phyloP scores from a whole-genome alignment of 2,797 vertebrate species.

The Chiropotes sagulatus region DNA sequence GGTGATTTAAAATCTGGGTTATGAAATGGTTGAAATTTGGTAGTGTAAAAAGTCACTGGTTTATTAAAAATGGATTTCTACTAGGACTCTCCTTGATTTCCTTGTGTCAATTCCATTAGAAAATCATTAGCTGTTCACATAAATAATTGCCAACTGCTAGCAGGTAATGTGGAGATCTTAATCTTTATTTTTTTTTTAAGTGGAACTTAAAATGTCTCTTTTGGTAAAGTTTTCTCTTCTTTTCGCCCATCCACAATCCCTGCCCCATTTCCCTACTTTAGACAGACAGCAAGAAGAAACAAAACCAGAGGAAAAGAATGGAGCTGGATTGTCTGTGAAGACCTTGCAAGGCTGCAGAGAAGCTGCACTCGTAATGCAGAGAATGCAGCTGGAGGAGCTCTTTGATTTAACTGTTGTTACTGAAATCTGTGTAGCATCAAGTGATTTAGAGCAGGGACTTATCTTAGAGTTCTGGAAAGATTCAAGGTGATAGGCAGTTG shows the following conservation, averaged over 20 bases:
- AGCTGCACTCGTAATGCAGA: not conserved
- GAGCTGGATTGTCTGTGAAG: not conserved
- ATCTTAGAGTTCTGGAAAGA: not conserved
- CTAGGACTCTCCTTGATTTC: not conserved
- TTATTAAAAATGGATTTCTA: conserved; percentile 9
- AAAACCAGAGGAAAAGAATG: not conserved
- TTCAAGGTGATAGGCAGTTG: not conserved
- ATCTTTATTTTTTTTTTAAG: not conserved
- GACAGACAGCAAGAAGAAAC: not conserved
- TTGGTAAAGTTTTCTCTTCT: not conserved
- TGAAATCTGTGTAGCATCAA: not conserved
- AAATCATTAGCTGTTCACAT: conserved; percentile 13
- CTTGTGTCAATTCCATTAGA: not conserved
- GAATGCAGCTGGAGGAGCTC: not conserved
- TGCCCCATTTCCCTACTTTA: not conserved
- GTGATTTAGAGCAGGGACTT: not conserved
- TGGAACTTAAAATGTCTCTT: conserved; percentile 11
- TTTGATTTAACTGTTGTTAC: not conserved
- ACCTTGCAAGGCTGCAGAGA: not conserved
- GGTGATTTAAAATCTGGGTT: not conserved
- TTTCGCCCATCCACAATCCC: not conserved
- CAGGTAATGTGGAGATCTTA: not conserved
- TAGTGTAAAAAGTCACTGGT: not conserved
- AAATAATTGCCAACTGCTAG: conserved; percentile 6
- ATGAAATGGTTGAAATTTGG: not conserved